Percentiles rank a stretch among this genome's conserved stretches.
Conservation (phyloP, 2,888 invertebrate species). For the Scaptomyza cyrtandrae region DNA sequence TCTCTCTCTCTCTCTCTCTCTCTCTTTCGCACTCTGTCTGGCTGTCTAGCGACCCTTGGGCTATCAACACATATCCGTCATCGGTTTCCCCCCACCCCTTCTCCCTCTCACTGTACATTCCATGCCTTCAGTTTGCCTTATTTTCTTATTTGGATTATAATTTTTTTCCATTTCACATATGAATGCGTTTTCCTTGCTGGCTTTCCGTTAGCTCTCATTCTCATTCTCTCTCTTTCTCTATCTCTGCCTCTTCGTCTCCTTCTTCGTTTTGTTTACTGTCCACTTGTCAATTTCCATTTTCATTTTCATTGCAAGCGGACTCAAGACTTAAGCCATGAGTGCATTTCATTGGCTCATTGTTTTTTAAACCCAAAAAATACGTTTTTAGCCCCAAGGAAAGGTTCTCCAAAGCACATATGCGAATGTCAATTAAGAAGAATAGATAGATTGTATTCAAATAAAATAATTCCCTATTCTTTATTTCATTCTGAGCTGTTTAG, state of each 20-base stretch:
- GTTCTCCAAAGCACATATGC: too few relatives aligned
- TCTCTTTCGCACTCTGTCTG: slow-evolving; percentile 1
- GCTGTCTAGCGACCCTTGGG: slow-evolving; percentile 43
- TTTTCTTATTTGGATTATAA: slow-evolving; percentile 81
- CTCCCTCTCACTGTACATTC: not conserved
- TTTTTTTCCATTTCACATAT: slow-evolving; percentile 82
- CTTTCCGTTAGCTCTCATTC: not conserved
- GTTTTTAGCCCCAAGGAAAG: not conserved
- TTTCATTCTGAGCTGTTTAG: too few relatives aligned
- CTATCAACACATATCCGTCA: slow-evolving; percentile 73
- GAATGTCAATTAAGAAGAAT: too few relatives aligned
- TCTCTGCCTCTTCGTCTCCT: not conserved
- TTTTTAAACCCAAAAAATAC: not conserved
- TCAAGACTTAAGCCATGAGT: slow-evolving; percentile 13
- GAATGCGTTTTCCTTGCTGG: slow-evolving; percentile 75
- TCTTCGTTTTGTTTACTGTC: slow-evolving; percentile 24
- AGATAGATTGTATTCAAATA: too few relatives aligned
- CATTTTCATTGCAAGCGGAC: slow-evolving; percentile 40
- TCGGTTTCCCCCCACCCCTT: slow-evolving; percentile 57
- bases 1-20: too few relatives aligned
- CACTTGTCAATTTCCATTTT: slow-evolving; percentile 72
- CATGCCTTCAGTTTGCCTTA: slow-evolving; percentile 26
- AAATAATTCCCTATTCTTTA: too few relatives aligned
- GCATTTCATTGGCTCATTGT: not conserved
- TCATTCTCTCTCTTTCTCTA: not conserved